phyloP scores from a whole-genome alignment of 2,113 vertebrate genomes.

The Nymphicus hollandicus region DNA sequence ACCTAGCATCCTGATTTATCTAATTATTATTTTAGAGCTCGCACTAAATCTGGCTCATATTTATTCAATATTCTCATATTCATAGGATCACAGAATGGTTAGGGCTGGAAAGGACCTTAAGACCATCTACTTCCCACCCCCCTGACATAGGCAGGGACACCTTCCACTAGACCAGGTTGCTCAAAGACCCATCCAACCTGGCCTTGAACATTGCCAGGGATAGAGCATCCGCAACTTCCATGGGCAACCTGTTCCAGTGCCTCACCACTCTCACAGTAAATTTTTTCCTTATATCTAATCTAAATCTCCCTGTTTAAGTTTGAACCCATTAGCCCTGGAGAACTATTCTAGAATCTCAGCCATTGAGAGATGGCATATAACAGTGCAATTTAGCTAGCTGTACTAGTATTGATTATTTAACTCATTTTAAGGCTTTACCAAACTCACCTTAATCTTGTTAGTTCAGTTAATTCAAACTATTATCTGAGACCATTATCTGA shows the following conservation, averaged over 20 bases:
- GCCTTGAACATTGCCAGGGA: neutral
- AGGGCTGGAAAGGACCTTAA: neutral
- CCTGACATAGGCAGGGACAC: neutral
- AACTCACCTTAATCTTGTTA: neutral
- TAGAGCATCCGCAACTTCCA: neutral
- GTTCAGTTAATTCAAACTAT: neutral
- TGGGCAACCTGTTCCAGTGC: neutral
- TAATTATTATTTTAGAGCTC: neutral
- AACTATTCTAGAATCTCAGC: neutral
- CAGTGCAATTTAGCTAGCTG: neutral
- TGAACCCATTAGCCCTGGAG: neutral
- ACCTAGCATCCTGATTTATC: neutral
- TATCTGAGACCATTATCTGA: neutral
- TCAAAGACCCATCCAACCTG: neutral
- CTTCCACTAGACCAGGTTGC: neutral
- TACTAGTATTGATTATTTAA: neutral
- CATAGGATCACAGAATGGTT: neutral
- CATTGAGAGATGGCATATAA: neutral
- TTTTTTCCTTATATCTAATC: neutral
- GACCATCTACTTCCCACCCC: neutral
- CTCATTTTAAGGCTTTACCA: neutral
- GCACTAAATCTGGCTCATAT: neutral
- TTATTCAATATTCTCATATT: neutral
- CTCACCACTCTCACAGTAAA: neutral
- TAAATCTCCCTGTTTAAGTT: neutral